These are phyloP conservation scores for Triplophysa siluroides DNA, from an alignment of 2,113 vertebrate species.

Conservation along the genomic window DNA sequence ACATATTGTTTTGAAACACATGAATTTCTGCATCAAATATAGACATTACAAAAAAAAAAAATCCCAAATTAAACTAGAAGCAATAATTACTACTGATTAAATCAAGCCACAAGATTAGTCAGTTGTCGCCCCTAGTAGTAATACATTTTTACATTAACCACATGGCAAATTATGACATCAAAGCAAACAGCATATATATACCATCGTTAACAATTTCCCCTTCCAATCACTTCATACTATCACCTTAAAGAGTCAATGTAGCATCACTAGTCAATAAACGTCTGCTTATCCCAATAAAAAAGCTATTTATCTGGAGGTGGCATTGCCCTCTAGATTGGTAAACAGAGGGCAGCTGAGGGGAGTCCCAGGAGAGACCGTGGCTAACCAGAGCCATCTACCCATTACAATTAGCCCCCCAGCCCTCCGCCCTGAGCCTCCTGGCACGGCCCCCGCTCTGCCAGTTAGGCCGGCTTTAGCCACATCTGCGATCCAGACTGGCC, in stretches of 20 bases:
- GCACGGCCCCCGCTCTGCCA: slow-evolving; percentile 81
- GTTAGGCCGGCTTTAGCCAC: slow-evolving; percentile 86
- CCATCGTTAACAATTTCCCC: background rate
- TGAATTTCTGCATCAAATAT: background rate
- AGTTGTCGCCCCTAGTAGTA: background rate
- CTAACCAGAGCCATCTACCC: slow-evolving; percentile 88
- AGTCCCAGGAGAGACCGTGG: slow-evolving; percentile 84
- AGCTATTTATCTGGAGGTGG: slow-evolving; percentile 83
- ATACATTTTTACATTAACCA: background rate
- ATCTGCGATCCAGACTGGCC: slow-evolving; percentile 92
- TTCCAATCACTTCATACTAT: slow-evolving; percentile 32
- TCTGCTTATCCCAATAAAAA: slow-evolving; percentile 81
- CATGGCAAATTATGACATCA: background rate
- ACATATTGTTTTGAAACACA: slow-evolving; percentile 37
- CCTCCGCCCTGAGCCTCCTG: slow-evolving; percentile 72
- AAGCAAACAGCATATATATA: background rate
- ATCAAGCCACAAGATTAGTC: slow-evolving; percentile 3
- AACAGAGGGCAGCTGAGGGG: slow-evolving; percentile 83
- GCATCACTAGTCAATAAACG: slow-evolving; percentile 77
- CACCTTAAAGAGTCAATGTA: slow-evolving; percentile 69
- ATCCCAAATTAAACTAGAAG: background rate
- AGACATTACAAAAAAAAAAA: background rate
- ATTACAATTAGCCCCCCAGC: slow-evolving; percentile 79
- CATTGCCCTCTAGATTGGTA: slow-evolving; percentile 86
- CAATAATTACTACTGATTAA: background rate